Conservation (phyloP, 2,888 invertebrate species). For the Acrocera orbiculus region DNA sequence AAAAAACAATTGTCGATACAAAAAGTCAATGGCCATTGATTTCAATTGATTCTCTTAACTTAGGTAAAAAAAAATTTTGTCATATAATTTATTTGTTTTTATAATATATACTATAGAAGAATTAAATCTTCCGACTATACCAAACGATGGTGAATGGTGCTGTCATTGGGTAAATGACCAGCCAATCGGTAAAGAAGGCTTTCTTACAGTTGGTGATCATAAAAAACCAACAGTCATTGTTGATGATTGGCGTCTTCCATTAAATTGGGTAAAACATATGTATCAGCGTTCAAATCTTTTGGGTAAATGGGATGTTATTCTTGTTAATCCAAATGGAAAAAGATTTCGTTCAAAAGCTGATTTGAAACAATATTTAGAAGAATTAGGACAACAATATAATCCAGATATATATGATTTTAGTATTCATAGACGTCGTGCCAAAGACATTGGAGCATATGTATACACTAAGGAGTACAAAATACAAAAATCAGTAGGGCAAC, state of each 20-base stretch:
- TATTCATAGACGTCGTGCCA: constrained; percentile 34
- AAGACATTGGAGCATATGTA: constrained; percentile 30
- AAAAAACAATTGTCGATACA: constrained; percentile 11
- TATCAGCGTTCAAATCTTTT: constrained; percentile 49
- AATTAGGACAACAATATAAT: constrained; percentile 31
- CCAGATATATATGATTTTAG: constrained; percentile 42
- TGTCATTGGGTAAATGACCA: constrained; percentile 53
- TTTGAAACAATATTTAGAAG: constrained; percentile 32
- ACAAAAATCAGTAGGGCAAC: constrained; percentile 15
- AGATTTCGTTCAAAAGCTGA: constrained; percentile 42
- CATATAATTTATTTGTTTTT: too few relatives aligned
- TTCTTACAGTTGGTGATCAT: constrained; percentile 30
- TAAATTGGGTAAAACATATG: constrained; percentile 64
- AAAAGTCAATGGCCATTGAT: constrained; percentile 29
- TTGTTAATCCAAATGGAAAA: constrained; percentile 44
- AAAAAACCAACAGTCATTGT: constrained; percentile 41
- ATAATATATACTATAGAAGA: constrained; percentile 17
- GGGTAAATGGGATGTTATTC: constrained; percentile 68
- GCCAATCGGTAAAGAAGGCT: constrained; percentile 41
- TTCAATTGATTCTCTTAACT: constrained; percentile 24
- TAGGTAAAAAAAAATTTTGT: constrained; percentile 15
- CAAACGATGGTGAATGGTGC: constrained; percentile 41
- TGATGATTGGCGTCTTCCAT: constrained; percentile 52
- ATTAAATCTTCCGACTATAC: constrained; percentile 28
- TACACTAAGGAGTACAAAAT: constrained; percentile 28